A percentile compares a stretch with the other conserved stretches of the same genome.
Conservation (phyloP, 2,113 vertebrate species). For the Anguilla rostrata region DNA sequence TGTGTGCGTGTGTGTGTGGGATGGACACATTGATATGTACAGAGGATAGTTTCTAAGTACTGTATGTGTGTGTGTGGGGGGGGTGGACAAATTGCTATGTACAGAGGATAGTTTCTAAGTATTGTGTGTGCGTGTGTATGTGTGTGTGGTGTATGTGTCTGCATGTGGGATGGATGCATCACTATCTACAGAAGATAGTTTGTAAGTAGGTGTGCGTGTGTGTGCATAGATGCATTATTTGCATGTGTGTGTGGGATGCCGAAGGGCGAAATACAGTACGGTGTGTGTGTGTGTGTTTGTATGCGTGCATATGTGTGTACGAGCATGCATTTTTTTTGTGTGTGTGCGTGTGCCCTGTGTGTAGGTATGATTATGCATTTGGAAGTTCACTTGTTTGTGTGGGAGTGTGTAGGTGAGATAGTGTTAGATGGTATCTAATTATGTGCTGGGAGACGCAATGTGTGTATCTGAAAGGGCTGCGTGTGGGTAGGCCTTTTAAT, state of each 20-base stretch:
- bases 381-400: slow-evolving; percentile 40
- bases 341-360: slow-evolving; percentile 13
- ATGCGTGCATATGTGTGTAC: background rate
- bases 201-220: background rate
- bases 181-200: too few species aligned
- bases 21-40: background rate
- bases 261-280: background rate
- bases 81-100: background rate
- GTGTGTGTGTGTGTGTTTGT: slow-evolving; percentile 9
- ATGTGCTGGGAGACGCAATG: slow-evolving; percentile 41
- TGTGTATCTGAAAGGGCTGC: slow-evolving; percentile 5
- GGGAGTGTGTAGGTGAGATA: slow-evolving; percentile 48
- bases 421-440: slow-evolving; percentile 50
- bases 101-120: background rate
- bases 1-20: slow-evolving; percentile 20
- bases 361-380: slow-evolving; percentile 29
- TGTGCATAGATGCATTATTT: background rate
- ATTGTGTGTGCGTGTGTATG: background rate
- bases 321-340: background rate
- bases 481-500: background rate
- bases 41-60: background rate
- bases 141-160: background rate
- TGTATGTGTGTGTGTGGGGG: background rate
- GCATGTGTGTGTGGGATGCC: too few species aligned
- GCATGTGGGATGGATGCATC: background rate